Percentiles rank a stretch among this genome's conserved stretches.
These are phyloP conservation scores for Cheilosia scutellata DNA, from an alignment of 2,888 invertebrate species.

Conservation along the genomic window DNA sequence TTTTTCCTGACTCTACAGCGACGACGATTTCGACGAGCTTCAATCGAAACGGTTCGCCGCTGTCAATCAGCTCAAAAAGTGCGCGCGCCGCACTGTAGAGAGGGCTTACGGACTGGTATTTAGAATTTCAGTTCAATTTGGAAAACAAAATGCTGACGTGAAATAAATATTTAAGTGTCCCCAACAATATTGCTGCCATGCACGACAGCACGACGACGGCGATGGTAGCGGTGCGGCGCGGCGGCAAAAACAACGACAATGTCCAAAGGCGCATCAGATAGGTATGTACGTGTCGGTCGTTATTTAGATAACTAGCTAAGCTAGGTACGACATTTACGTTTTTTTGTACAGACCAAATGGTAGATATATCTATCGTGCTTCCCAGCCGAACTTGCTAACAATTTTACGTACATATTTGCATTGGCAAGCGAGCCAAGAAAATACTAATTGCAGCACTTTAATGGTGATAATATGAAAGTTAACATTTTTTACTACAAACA, in stretches of 20 bases:
- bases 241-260: slow-evolving; percentile 11
- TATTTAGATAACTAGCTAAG: slow-evolving; percentile 33
- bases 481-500: slow-evolving; percentile 41
- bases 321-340: slow-evolving; percentile 58
- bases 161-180: slow-evolving; percentile 62
- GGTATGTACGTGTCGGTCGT: slow-evolving; percentile 44
- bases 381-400: slow-evolving; percentile 51
- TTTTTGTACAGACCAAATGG: slow-evolving; percentile 5
- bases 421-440: slow-evolving; percentile 50
- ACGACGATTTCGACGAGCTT: slow-evolving; percentile 33
- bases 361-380: slow-evolving; percentile 10
- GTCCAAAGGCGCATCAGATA: slow-evolving; percentile 50
- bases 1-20: slow-evolving; percentile 29
- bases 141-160: slow-evolving; percentile 74
- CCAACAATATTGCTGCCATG: slow-evolving; percentile 24
- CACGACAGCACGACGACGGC: slow-evolving; percentile 37
- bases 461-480: slow-evolving; percentile 70
- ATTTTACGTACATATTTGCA: slow-evolving; percentile 53
- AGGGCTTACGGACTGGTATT: slow-evolving; percentile 52
- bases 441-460: slow-evolving; percentile 70
- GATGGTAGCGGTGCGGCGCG: background rate
- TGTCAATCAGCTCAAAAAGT: slow-evolving; percentile 53
- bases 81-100: slow-evolving; percentile 5
- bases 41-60: slow-evolving; percentile 39
- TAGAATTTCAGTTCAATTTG: slow-evolving; percentile 74